Evolutionary conservation across 2,113 vertebrate genomes (phyloP), one percentile per base, ranked within the genome.

Genomic region (Lipophrys pholis): DNA sequence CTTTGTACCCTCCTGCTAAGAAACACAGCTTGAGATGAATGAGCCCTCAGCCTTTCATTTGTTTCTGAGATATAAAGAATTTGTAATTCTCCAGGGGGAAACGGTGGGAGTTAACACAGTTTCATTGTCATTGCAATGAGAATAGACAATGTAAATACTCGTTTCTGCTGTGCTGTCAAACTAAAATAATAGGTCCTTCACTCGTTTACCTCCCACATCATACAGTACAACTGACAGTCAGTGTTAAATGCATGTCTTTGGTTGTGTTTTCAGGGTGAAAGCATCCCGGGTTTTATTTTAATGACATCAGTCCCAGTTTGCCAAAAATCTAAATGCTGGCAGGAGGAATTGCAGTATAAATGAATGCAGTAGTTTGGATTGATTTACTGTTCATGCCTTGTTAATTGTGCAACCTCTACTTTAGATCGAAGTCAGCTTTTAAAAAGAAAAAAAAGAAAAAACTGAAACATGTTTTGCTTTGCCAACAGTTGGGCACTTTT

Each of bases 361-460:
- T 11, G 15, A 30, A 65, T 61, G 50, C 8, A 38, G 41, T 15
- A 36, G 42, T 3, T 57, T 51, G 40, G 15, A 64, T 53, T 54
- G 12, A 11, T 35, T 50, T 36, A 71, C 54, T 35, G 51, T 66
- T 14, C 50, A 77, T 7, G 62, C 55, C 39, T 48, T 53, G 21
- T 36, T 17, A 10, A 42, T 30, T 50, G 15, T 40, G 51, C 39
- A 53, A 75, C 52, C 10, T 42, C 15, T 0, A 2, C 48, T 45
- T 35, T 17, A 11, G 46, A 51, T 21, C 49, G 2, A 39, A 65
- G 16, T 9, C 0, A 41, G 0, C 2, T 0, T 63, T 50, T 21
- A 7, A n/a, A 50, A 45, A 41, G 21, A 30, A 30, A 30, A 30
- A 30, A 30, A 30, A 30, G 2, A 30, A 30, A 30, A 30, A 2